Base-by-base conservation (phyloP, 2,797 vertebrate genomes). In the Hippopotamyrus pictus region DNA sequence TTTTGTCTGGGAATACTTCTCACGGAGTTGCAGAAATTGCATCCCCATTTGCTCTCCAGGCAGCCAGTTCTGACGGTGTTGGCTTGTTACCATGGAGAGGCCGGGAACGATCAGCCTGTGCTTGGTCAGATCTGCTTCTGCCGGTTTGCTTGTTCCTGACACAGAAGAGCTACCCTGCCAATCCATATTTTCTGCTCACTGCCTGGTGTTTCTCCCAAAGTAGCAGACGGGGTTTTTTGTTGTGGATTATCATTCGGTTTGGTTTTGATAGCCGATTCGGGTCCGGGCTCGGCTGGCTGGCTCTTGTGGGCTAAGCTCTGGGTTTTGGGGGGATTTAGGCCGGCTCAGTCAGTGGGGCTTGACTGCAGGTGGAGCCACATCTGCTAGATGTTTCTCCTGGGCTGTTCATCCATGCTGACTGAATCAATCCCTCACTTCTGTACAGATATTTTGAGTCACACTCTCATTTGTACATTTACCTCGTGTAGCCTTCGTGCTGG, bases 371-470 rank as follows among this genome's bases (percentile, higher is more conserved):
- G 76, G 76, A 82, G 76, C 17, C 33, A 82, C 76, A 82, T 46
- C 41, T 82, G 76, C 76, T 82, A n/a, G 76, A 82, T 82, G 76
- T 82, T 46, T 82, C 76, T 82, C 76, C 76, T 82, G 76, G 41
- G 76, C 76, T 82, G 76, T 46, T n/a, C 37, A 46, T 44, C 41
- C 76, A 82, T 82, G 41, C 76, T 46, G 19, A 82, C 76, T 82
- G 41, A 82, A 82, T 44, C 37, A 82, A 46, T 46, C 76, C 76
- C 76, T 82, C 76, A 82, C 76, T 82, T 82, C 41, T 46, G 19
- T 82, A 44, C 76, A 82, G 76, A 46, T 44, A 46, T 44, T 82
- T 82, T 82, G 76, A 41, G 41, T 17, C 19, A 82, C 37, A 44
- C 8, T 82, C 76, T 44, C 37, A 44, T 82, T 82, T 82, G 41